Evolutionary conservation across 2,888 invertebrate species (phyloP).

Genomic region (Melanostoma mellinum): DNA sequence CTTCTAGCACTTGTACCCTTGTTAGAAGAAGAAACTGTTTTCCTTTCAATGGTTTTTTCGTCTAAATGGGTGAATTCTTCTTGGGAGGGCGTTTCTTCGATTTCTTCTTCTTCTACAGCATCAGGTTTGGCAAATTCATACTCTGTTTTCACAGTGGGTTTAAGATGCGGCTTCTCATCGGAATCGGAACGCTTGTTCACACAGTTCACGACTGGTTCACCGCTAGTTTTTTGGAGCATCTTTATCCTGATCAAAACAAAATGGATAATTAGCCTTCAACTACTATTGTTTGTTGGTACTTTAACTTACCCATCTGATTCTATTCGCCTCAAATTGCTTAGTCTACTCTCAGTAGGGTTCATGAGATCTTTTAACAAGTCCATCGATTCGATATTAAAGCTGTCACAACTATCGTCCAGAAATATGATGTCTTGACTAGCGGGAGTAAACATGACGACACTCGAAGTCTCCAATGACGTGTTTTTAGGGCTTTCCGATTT

Average conservation of each 20-base stretch:
- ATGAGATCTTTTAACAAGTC: constrained; percentile 76
- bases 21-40: too few species aligned
- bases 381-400: constrained; percentile 74
- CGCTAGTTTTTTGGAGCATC: constrained; percentile 55
- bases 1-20: constrained; percentile 55
- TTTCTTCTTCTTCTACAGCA: background rate
- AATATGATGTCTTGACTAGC: constrained; percentile 79
- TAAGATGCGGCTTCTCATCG: constrained; percentile 25
- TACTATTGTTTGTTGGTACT: background rate
- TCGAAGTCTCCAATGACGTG: constrained; percentile 63
- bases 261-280: background rate
- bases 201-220: background rate
- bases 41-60: too few species aligned
- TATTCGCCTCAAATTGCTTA: constrained; percentile 74
- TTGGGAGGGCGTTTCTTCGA: background rate
- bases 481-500: background rate
- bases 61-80: background rate
- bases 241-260: constrained; percentile 43
- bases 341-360: constrained; percentile 56
- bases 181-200: constrained; percentile 10
- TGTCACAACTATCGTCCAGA: constrained; percentile 77
- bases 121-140: constrained; percentile 5
- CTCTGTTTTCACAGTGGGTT: constrained; percentile 14
- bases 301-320: constrained; percentile 73
- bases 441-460: constrained; percentile 78